These are phyloP conservation scores for Acanthisitta chloris DNA, from an alignment of 2,113 vertebrate species.

Conservation along the genomic window DNA sequence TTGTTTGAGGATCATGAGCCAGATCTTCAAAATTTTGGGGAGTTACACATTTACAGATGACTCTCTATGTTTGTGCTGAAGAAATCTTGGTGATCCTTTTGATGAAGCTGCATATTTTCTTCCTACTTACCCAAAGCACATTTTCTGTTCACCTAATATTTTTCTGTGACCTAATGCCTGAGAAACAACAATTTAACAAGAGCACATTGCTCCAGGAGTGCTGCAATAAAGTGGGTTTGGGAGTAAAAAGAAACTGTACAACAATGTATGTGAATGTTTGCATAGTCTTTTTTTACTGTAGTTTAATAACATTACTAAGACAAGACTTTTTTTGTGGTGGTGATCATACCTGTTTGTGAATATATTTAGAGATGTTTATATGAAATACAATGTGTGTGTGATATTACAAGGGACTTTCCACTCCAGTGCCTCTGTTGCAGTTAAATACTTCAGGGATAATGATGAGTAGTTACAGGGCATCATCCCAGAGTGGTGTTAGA, in stretches of 20 bases:
- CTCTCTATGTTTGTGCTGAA: neutral
- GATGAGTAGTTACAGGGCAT: neutral
- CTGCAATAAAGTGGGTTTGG: neutral
- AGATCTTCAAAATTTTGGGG: neutral
- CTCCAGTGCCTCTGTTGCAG: neutral
- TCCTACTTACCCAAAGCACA: neutral
- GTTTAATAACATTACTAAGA: neutral
- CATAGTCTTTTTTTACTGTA: neutral
- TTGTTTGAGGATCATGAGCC: neutral
- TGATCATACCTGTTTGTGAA: neutral
- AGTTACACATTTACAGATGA: neutral
- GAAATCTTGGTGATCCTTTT: neutral
- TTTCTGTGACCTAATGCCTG: neutral
- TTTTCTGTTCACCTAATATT: neutral
- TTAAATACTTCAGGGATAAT: neutral
- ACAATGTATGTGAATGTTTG: neutral
- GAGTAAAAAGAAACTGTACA: neutral
- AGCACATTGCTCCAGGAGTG: neutral
- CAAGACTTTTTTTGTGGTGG: neutral
- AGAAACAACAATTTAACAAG: neutral
- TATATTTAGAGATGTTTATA: neutral
- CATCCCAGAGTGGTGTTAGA: neutral
- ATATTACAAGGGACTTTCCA: neutral
- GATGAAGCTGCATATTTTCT: neutral
- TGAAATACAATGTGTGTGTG: neutral